Base-by-base conservation (phyloP, 2,797 vertebrate genomes). In the Kryptopterus vitreolus region DNA sequence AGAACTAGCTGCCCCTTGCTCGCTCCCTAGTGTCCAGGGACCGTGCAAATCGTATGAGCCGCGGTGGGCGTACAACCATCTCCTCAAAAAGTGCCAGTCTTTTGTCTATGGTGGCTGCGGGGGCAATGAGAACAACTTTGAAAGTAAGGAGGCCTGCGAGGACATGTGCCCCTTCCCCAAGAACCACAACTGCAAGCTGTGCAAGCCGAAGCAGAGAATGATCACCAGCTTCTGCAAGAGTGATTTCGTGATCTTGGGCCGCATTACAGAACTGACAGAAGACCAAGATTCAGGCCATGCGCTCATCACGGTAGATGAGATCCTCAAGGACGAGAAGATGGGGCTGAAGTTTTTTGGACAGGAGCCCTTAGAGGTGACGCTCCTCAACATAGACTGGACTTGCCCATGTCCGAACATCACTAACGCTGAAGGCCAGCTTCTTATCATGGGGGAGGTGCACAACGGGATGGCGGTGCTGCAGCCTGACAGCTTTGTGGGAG, bases 301-400 rank as follows among this genome's bases (percentile, higher is more conserved):
- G 0, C 88, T 98, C 87, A 95, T 99, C 85, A 96, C 92, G 0
- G 95, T 99, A 87, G 96, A 98, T 55, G 96, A 99, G 90, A 96
- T 99, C 72, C 88, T 99, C n/a, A 98, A 97, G 87, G 98, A 99
- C 0, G 97, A 99, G 84, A 98, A 99, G 91, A 99, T 99, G 98
- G 98, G 98, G 52, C 95, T 99, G 83, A 95, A 94, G 87, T 99
- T 98, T 91, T 93, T 99, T 76, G 96, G 96, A 63, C 95, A 92
- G 82, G 96, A 99, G 81, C 96, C 97, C 0, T 81, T 99, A 80
- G 98, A 99, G 90, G 95, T 99, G 87, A 98, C 97, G 0, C 93
- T 99, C 38, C 90, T 97, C 50, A 98, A 97, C 80, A 94, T 98
- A 92, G 97, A 99, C 92, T 98, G 97, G 96, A 94, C 93, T 88